phyloP scores from a whole-genome alignment of 37 sponge, comb jelly and placozoan species.

The Chondrilla cf. caribensis region DNA sequence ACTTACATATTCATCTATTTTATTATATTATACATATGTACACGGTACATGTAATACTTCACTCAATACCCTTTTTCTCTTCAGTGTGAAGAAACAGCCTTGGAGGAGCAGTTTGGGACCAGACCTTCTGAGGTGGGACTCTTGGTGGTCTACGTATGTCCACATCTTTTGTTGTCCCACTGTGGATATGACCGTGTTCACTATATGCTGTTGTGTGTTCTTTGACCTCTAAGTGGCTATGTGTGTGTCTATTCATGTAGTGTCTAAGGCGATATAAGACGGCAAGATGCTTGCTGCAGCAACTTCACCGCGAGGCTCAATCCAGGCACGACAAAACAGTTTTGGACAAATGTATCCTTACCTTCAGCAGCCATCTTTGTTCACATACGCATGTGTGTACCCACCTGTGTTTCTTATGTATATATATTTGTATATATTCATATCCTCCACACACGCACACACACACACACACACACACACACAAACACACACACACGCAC shows the following conservation, averaged over 20 bases:
- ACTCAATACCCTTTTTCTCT: too few species aligned
- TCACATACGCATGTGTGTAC: not conserved
- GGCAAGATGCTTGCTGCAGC: constrained; percentile 51
- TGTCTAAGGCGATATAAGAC: constrained; percentile 53
- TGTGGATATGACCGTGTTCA: too few species aligned
- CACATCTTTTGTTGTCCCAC: too few species aligned
- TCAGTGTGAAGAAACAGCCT: constrained; percentile 22
- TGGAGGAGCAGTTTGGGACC: constrained; percentile 27
- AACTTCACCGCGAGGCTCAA: constrained; percentile 42
- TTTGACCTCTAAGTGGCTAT: too few species aligned
- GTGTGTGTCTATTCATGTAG: constrained; percentile 13
- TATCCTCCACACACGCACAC: too few species aligned
- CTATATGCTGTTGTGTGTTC: too few species aligned
- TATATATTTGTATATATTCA: too few species aligned
- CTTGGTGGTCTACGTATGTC: too few species aligned
- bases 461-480: too few species aligned
- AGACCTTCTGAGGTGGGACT: constrained; percentile 1
- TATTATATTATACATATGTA: not conserved
- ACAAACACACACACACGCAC: not conserved
- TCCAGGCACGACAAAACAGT: constrained; percentile 34
- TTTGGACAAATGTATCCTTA: constrained; percentile 38
- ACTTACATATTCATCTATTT: too few species aligned
- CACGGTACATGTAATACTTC: not conserved
- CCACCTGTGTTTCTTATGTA: not conserved
- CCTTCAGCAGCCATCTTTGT: not conserved